Conservation (phyloP, 2,888 invertebrate species). For the Drosophila multiciliata region DNA sequence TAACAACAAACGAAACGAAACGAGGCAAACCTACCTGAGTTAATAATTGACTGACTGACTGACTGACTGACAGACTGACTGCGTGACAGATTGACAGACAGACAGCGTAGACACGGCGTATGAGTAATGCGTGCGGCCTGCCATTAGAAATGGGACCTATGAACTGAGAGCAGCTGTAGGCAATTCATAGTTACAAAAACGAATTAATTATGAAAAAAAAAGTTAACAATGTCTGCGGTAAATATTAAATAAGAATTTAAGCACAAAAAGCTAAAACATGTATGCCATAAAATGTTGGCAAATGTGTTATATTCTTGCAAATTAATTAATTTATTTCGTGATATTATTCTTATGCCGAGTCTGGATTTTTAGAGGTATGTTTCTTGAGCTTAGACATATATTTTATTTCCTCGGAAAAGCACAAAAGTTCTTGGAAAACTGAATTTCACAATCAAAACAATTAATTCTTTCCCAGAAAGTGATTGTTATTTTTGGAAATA, state of each 20-base stretch:
- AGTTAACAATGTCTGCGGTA: conserved; percentile 56
- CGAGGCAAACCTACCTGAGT: conserved; percentile 27
- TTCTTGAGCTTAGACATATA: neutral
- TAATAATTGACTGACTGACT: conserved; percentile 50
- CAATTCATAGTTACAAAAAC: conserved; percentile 11
- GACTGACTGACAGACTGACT: conserved; percentile 29
- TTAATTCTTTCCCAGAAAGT: neutral
- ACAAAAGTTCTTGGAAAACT: neutral
- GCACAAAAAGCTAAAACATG: neutral
- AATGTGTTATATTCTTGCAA: neutral
- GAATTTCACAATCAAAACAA: neutral
- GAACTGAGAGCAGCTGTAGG: conserved; percentile 5
- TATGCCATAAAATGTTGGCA: neutral
- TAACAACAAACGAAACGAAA: conserved; percentile 50
- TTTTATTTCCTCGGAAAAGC: neutral
- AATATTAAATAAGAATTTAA: conserved; percentile 49
- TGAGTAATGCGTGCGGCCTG: conserved; percentile 55
- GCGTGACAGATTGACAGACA: conserved; percentile 43
- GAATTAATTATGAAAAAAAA: conserved; percentile 66
- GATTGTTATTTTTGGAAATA: neutral
- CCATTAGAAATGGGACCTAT: neutral
- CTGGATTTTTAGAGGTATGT: too few species aligned
- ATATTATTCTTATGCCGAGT: neutral
- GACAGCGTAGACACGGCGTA: conserved; percentile 45
- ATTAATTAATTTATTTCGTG: neutral